Base-by-base conservation (phyloP, 92 coral and sea anemone genomes). In the Epizoanthus illoricatus region DNA sequence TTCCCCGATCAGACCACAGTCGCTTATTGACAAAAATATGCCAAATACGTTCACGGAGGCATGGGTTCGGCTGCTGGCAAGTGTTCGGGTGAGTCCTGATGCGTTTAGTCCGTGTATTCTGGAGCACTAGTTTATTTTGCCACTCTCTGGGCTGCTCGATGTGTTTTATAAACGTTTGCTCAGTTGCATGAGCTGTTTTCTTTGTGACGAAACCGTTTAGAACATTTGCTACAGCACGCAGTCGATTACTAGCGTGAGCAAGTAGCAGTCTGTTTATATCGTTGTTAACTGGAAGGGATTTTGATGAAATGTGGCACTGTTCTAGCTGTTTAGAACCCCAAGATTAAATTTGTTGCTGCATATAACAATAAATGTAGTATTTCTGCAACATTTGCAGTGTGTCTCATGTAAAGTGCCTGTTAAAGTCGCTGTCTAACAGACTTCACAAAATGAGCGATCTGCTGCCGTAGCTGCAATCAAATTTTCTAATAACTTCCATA, bases 91-190 rank as follows among this genome's bases (percentile, higher is more conserved):
- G 63, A 58, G 63, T 4, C 63, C 63, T 4, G 20, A 58, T 58
- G 63, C 63, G 63, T 58, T 58, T 58, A 58, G 63, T 58, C 63
- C 63, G 63, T 58, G 63, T 58, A 58, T 58, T 58, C 9, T 58
- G 63, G 63, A 58, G 63, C 63, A 58, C 63, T 58, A 58, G 63
- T 58, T 58, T 58, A 1, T 58, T 58, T 2, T 58, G 3, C 5
- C 63, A 3, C 63, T 58, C 5, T 58, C 63, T 58, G 3, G 63
- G 63, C 63, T 58, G 63, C 63, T 58, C 5, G 63, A 58, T 58
- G 63, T 58, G 63, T 58, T 58, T 58, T 58, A 58, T 58, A 58
- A 58, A 58, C 63, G 63, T 58, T 58, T 58, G 63, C 63, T 58
- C 63, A 58, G 63, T 58, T 58, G 63, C 63, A 58, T 20, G 63